Evolutionary conservation across 2,888 invertebrate genomes (phyloP).

Genomic region (Stegana nigrithorax): DNA sequence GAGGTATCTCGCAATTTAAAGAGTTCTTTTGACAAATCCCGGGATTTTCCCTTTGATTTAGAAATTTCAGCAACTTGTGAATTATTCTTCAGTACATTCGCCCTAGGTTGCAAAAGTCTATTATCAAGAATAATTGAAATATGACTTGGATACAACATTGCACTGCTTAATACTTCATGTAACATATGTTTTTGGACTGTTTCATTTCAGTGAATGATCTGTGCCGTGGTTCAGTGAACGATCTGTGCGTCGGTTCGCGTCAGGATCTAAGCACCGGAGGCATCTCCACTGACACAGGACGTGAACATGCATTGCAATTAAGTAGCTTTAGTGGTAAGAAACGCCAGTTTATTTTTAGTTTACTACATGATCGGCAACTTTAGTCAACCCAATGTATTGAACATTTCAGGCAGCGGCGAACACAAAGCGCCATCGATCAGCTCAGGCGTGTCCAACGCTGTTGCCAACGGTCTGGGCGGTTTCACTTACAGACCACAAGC

Average conservation of each 20-base stretch:
- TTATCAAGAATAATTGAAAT: too few relatives aligned
- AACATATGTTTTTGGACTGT: too few relatives aligned
- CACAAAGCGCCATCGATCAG: conserved; percentile 64
- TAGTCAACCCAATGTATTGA: background rate
- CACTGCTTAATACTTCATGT: too few relatives aligned
- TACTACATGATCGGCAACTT: background rate
- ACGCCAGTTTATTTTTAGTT: background rate
- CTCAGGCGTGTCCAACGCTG: conserved; percentile 63
- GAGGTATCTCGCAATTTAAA: too few relatives aligned
- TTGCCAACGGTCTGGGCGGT: conserved; percentile 62
- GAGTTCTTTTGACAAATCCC: too few relatives aligned
- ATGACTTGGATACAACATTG: too few relatives aligned
- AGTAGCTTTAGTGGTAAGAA: conserved; percentile 63
- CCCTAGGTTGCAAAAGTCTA: too few relatives aligned
- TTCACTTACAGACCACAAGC: conserved; percentile 62
- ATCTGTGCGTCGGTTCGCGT: conserved; percentile 63
- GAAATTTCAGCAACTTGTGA: too few relatives aligned
- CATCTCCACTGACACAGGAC: conserved; percentile 59
- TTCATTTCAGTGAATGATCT: too few relatives aligned
- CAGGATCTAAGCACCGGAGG: conserved; percentile 66
- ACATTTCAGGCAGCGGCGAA: conserved; percentile 56
- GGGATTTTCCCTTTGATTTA: too few relatives aligned
- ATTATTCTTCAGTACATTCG: too few relatives aligned
- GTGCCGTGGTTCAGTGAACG: conserved; percentile 66
- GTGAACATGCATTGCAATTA: conserved; percentile 59